Evolutionary conservation across 2,797 vertebrate genomes (phyloP).

Genomic region (Knipowitschia caucasica): DNA sequence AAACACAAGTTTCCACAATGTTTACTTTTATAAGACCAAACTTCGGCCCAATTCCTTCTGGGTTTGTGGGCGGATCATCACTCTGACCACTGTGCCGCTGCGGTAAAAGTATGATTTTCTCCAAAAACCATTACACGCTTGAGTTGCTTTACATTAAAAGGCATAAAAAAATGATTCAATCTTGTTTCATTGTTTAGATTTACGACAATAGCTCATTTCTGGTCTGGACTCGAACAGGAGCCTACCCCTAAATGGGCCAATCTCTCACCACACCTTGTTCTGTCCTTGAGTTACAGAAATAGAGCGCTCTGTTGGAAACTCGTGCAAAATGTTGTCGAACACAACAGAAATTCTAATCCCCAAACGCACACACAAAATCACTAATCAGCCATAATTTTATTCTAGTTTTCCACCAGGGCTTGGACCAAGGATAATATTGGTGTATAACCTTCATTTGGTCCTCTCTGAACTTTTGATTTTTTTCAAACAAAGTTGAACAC

Average conservation of each 20-base stretch:
- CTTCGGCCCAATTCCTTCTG: no score
- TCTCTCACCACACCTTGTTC: slow-evolving; percentile 2
- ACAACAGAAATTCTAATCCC: slow-evolving; percentile 18
- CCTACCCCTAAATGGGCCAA: not conserved
- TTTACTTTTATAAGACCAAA: no score
- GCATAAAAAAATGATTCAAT: not conserved
- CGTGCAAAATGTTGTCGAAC: slow-evolving; percentile 12
- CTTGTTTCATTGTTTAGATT: not conserved
- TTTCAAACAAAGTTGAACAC: no score
- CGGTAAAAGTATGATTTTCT: no score
- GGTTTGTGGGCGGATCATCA: no score
- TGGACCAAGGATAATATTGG: slow-evolving; percentile 24
- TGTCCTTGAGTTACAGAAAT: slow-evolving; percentile 16
- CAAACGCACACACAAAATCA: slow-evolving; percentile 12
- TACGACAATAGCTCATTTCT: slow-evolving; percentile 4
- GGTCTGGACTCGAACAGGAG: not conserved
- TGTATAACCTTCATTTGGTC: slow-evolving; percentile 24
- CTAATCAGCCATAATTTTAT: slow-evolving; percentile 25
- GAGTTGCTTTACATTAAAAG: no score
- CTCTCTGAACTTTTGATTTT: slow-evolving; percentile 2
- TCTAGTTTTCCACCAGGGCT: slow-evolving; percentile 26
- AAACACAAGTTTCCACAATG: no score
- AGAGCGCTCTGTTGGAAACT: not conserved
- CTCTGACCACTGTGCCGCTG: no score
- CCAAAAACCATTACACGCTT: no score